phyloP scores from a whole-genome alignment of 2,888 invertebrate genomes.

The Stenichneumon culpator region DNA sequence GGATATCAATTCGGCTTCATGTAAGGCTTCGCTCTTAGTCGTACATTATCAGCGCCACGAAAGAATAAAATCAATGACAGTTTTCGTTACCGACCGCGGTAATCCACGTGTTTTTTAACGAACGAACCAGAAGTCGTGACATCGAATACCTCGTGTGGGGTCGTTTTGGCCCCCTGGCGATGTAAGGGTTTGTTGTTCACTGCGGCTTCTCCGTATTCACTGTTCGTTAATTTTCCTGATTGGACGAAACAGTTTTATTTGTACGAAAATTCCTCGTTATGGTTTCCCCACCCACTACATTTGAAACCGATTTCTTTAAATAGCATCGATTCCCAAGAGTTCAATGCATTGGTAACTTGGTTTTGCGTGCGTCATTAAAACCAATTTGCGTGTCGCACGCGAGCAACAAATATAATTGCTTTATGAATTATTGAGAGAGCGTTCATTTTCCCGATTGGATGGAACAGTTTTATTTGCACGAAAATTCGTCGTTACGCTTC shows the following conservation, averaged over 20 bases:
- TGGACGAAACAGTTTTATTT: neutral
- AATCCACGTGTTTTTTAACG: neutral
- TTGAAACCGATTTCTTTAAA: neutral
- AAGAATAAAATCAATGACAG: neutral
- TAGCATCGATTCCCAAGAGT: neutral
- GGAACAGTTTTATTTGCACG: neutral
- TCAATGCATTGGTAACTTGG: neutral
- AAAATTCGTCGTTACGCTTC: neutral
- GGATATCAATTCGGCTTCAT: no score
- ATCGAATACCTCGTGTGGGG: neutral
- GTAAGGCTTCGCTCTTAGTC: no score
- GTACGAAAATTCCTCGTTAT: neutral
- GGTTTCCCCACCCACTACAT: neutral
- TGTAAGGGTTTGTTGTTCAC: constrained; percentile 2
- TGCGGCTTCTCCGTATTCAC: neutral
- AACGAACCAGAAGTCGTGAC: constrained; percentile 10
- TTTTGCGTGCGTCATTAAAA: neutral
- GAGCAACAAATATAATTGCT: constrained; percentile 40
- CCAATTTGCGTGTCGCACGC: neutral
- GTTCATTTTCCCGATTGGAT: constrained; percentile 7
- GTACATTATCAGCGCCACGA: no score
- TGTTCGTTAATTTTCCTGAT: neutral
- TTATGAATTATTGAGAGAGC: constrained; percentile 50
- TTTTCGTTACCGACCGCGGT: no score
- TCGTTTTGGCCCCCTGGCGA: neutral